Percentiles rank a stretch among this genome's conserved stretches.
phyloP scores from a whole-genome alignment of 2,888 invertebrate genomes.

The Phyllotreta striolata region DNA sequence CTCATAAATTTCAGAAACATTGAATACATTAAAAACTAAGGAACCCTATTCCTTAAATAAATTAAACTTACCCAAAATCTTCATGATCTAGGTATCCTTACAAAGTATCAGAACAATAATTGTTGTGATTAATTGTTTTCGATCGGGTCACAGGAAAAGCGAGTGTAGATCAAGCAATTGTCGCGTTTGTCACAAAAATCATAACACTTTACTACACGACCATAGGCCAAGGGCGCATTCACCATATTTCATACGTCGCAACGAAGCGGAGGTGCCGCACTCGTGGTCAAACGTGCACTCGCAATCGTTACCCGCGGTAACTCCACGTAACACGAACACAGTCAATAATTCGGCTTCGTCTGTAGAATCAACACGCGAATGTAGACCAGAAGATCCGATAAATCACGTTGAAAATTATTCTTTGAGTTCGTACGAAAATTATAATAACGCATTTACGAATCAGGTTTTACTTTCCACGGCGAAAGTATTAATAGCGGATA shows the following conservation, averaged over 20 bases:
- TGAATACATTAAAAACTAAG: no score
- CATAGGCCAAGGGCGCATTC: not conserved
- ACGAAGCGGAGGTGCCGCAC: no score
- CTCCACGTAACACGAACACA: not conserved
- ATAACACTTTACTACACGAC: conserved; percentile 12
- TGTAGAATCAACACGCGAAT: not conserved
- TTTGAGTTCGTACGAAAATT: not conserved
- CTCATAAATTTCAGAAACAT: no score
- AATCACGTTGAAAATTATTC: not conserved
- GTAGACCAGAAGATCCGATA: not conserved
- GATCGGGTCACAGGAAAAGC: conserved; percentile 8
- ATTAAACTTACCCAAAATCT: no score
- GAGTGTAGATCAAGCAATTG: conserved; percentile 12
- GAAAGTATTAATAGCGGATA: conserved; percentile 24
- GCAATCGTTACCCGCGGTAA: not conserved
- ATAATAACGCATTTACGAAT: not conserved
- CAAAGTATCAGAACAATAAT: no score
- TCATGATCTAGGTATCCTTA: no score
- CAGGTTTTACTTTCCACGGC: conserved; percentile 25
- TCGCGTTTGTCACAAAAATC: conserved; percentile 7
- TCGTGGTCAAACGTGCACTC: not conserved
- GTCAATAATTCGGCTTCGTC: not conserved
- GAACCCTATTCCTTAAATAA: no score
- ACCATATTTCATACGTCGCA: not conserved
- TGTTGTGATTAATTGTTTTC: conserved; percentile 21